Conservation (phyloP, 2,888 invertebrate species). For the Phymatocera aterrima region DNA sequence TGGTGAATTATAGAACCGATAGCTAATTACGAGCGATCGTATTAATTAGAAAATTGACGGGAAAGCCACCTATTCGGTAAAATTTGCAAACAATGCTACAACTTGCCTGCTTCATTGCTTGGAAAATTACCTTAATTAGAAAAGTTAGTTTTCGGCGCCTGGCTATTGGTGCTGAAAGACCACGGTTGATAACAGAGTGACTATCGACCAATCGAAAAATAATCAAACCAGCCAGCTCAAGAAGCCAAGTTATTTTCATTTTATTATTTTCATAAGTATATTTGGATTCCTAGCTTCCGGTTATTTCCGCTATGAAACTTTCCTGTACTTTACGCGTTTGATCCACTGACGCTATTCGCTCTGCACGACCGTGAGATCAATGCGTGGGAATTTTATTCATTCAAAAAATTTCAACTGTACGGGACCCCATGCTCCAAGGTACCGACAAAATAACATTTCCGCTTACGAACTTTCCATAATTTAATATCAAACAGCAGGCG, state of each 20-base stretch:
- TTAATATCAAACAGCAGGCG: conserved; percentile 20
- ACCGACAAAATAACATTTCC: conserved; percentile 9
- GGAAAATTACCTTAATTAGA: not conserved
- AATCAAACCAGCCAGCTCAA: not conserved
- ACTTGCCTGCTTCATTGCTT: not conserved
- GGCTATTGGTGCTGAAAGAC: not conserved
- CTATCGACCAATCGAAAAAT: not conserved
- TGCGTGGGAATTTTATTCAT: conserved; percentile 20
- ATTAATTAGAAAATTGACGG: not conserved
- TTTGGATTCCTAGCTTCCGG: not conserved
- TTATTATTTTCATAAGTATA: not conserved
- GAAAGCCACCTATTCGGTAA: not conserved
- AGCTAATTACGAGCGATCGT: too few relatives aligned
- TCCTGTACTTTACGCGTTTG: not conserved
- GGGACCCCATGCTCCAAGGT: not conserved
- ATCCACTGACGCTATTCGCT: not conserved
- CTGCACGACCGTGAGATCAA: not conserved
- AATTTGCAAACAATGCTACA: not conserved
- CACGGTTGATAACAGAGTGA: not conserved
- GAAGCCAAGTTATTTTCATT: not conserved
- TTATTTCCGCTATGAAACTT: conserved; percentile 4
- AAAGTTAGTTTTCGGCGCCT: not conserved
- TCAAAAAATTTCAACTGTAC: not conserved
- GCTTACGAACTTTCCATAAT: conserved; percentile 12
- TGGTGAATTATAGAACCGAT: too few relatives aligned